Percentiles rank a stretch among this genome's conserved stretches.
These are phyloP conservation scores for Spodoptera exigua DNA, from an alignment of 2,888 invertebrate species.

Conservation along the genomic window DNA sequence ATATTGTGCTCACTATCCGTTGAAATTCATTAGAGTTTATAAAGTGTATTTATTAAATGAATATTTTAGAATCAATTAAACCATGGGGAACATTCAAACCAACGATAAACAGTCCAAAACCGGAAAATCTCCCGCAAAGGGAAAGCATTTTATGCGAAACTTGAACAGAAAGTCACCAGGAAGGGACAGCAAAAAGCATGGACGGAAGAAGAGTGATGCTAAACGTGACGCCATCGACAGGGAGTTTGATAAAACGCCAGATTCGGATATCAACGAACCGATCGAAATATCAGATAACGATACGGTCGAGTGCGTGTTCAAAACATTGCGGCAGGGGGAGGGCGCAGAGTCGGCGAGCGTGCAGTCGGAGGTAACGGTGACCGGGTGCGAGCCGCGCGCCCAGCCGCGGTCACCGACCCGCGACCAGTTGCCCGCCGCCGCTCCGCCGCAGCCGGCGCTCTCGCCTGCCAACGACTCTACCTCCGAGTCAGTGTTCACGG, in stretches of 20 bases:
- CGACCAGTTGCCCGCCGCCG: constrained; percentile 73
- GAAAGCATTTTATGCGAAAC: constrained; percentile 88
- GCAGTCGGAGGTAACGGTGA: constrained; percentile 85
- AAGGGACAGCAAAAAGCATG: constrained; percentile 82
- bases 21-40: constrained; percentile 22
- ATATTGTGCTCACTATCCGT: constrained; percentile 32
- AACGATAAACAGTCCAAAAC: constrained; percentile 86
- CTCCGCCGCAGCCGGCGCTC: constrained; percentile 65
- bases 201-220: constrained; percentile 78
- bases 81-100: constrained; percentile 89
- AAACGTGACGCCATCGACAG: constrained; percentile 79
- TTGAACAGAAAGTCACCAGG: constrained; percentile 82
- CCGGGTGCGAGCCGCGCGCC: constrained; percentile 77
- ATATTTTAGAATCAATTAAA: constrained; percentile 23
- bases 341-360: constrained; percentile 73
- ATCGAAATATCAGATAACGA: constrained; percentile 85
- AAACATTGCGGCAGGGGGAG: constrained; percentile 76
- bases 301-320: constrained; percentile 83
- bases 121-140: constrained; percentile 89
- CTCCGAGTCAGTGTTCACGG: constrained; percentile 94
- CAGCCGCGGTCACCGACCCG: constrained; percentile 85
- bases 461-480: constrained; percentile 90
- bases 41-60: constrained; percentile 38
- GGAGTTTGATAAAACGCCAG: constrained; percentile 84
- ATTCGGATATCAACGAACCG: constrained; percentile 84